Conservation (phyloP, 1,140 invertebrate species). For the Macrotrachela quadricornifera region DNA sequence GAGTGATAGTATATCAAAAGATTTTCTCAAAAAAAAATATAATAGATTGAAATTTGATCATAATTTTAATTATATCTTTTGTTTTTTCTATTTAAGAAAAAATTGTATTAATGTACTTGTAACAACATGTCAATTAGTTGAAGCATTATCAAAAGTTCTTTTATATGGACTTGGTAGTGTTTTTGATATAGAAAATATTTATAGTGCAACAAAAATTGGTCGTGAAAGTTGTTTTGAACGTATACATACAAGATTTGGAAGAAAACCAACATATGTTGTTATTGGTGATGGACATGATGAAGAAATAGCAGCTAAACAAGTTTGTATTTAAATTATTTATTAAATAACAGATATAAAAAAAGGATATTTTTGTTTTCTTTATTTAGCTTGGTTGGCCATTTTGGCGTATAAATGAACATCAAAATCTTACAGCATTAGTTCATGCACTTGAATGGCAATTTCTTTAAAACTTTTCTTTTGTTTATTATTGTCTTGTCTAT, state of each 20-base stretch:
- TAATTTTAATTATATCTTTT: too few species aligned
- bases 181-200: constrained; percentile 87
- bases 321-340: constrained; percentile 15
- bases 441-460: constrained; percentile 80
- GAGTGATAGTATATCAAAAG: too few species aligned
- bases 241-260: constrained; percentile 65
- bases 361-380: too few species aligned
- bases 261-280: constrained; percentile 82
- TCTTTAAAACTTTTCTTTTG: constrained; percentile 37
- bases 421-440: constrained; percentile 67
- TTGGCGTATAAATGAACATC: constrained; percentile 75
- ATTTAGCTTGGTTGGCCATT: constrained; percentile 66
- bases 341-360: background rate
- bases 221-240: constrained; percentile 72
- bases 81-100: constrained; percentile 37
- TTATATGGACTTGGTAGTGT: constrained; percentile 71
- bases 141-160: constrained; percentile 70
- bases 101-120: constrained; percentile 88
- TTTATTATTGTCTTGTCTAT: too few species aligned
- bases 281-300: constrained; percentile 72
- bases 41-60: too few species aligned
- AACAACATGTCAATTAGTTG: constrained; percentile 76
- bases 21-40: too few species aligned
- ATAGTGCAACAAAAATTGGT: constrained; percentile 76
- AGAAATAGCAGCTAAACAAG: constrained; percentile 69